Base-by-base conservation (phyloP, 1,140 invertebrate genomes). In the Chlorops oryzae region DNA sequence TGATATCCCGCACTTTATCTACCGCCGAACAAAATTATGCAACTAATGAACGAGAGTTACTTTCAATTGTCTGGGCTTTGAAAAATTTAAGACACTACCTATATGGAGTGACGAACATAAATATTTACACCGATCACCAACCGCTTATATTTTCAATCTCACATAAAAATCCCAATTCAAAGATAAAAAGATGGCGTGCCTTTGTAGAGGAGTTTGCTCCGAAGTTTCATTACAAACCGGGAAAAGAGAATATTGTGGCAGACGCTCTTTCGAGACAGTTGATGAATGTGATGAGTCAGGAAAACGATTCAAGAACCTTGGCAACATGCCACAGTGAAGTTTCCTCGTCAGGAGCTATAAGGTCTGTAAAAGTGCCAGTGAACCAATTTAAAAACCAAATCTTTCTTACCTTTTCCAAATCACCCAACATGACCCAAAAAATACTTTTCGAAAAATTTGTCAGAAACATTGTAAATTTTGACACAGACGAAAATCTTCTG, bases 81-180 rank as follows among this genome's bases (percentile, higher is more conserved):
- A 22, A 44, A 56, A 57, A 9, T 12, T 21, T 54, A 10, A 20
- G 52, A 39, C 23, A 49, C 40, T 54, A 54, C 27, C 51, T 81
- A 3, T 73, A 70, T 51, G 73, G 72, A 22, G 27, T 43, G 13
- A 66, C 45, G 44, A 60, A 73, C 27, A 77, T 81, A 48, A 69
- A 52, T 20, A 73, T 79, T 5, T 52, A 70, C 18, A 80, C 77
- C 0, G 79, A 81, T 50, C 77, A 80, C 46, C 68, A 72, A 52
- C 73, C 74, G 1, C 58, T 80, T 21, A 61, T 51, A 18, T 80
- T 73, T 68, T 51, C 78, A 9, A 41, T 57, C 17, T 59, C 56
- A 17, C 57, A 74, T 2, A 78, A 74, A 58, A 73, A 79, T 43
- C 67, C 73, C 7, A 71, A 62, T 12, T 64, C 70, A 25, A 56